Evolutionary conservation across 2,113 vertebrate genomes (phyloP), one percentile per base, ranked within the genome.

Genomic region (Lonchura striata): DNA sequence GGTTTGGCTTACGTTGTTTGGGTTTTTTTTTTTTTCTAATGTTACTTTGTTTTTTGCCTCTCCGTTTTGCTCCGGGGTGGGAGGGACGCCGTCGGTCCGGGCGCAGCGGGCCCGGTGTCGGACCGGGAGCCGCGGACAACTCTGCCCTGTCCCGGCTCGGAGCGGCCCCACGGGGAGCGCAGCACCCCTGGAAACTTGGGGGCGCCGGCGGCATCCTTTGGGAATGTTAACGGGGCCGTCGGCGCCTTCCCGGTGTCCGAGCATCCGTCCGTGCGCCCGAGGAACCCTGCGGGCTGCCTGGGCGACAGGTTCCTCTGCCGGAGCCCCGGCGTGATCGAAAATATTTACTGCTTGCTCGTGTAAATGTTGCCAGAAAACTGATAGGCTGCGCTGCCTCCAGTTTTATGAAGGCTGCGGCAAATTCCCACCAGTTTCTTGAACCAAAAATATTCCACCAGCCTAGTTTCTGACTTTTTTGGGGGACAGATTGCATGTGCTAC

Each of bases 401-500:
- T 37, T 72, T 14, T 39, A 10, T 14, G 44, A 10, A 15, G 37
- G 41, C 47, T 70, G 44, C 2, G 61, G 49, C 46, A 42, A 39
- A 33, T 24, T 39, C 37, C 53, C 79, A 1, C 7, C 11, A 1
- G 6, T 31, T 80, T 72, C 35, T 50, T 50, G 14, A 44, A 15
- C 16, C 5, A 35, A 53, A 72, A 28, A 5, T 0, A 6, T 17
- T 37, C 25, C 33, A 1, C 6, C 41, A 44, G 39, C 44, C 61
- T 18, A 0, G 27, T 76, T 41, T 70, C 31, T 2, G 7, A 19
- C 3, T n/a, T 50, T 2, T 33, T 28, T 2, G 16, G 16, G 13
- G 31, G 21, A n/a, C 22, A 4, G 31, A 6, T 4, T 7, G 41
- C 25, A 0, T 10, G 25, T 8, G 4, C 11, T 3, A 1, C 9